Percentiles rank a stretch among this genome's conserved stretches.
phyloP scores from a whole-genome alignment of 2,888 invertebrate species.

The Drepanosiphum platanoidis region DNA sequence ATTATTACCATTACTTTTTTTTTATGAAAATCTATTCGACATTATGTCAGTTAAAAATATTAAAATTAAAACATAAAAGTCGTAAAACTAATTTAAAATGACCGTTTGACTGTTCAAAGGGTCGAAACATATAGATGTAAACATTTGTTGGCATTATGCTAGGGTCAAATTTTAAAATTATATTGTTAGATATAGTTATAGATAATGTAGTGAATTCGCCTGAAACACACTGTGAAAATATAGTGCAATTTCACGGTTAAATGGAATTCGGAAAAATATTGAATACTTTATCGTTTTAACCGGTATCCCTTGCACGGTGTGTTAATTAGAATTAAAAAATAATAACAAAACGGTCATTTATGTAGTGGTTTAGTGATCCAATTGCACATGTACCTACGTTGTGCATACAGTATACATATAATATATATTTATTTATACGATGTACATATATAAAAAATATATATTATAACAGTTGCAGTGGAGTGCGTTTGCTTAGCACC shows the following conservation, averaged over 20 bases:
- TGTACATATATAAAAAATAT: neutral
- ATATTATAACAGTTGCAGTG: neutral
- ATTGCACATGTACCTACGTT: slow-evolving; percentile 24
- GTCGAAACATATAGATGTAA: neutral
- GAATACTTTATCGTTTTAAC: slow-evolving; percentile 36
- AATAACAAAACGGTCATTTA: slow-evolving; percentile 27
- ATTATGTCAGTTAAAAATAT: neutral
- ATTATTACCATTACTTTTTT: neutral
- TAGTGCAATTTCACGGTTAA: slow-evolving; percentile 54
- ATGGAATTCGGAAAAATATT: slow-evolving; percentile 18
- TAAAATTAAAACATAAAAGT: neutral
- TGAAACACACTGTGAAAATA: neutral
- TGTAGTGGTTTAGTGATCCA: neutral
- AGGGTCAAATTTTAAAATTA: neutral
- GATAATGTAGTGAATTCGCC: slow-evolving; percentile 12
- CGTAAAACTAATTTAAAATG: slow-evolving; percentile 8
- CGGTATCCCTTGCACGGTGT: neutral
- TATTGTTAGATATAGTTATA: neutral
- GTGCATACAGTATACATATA: neutral
- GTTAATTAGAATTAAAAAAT: slow-evolving; percentile 8
- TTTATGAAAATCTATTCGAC: neutral
- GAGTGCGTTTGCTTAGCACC: slow-evolving; percentile 2
- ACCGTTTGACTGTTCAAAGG: neutral
- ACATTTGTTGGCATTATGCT: neutral
- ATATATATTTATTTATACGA: neutral